Evolutionary conservation across 2,888 invertebrate species (phyloP), one percentile per base, ranked within the genome.

Genomic region (Apoda limacodes): DNA sequence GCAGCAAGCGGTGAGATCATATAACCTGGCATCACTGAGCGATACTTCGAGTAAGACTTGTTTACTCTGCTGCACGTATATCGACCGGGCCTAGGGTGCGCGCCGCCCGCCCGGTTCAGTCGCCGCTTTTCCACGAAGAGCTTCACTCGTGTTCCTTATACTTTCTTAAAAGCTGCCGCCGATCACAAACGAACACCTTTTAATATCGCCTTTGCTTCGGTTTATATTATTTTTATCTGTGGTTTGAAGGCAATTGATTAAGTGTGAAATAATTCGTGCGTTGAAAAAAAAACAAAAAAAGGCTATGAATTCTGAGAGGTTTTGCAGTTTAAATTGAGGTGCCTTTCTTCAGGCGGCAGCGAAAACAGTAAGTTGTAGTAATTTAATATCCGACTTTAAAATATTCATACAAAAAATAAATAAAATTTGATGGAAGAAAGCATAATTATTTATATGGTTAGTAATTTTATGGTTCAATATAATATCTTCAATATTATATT

Each of bases 11-110:
- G 32, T 35, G 40, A 35, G 28, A 34, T 35, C 34, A 48, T n/a
- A n/a, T n/a, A 46, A 40, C 52, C 57, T 65, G 67, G 72, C 63
- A 72, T 69, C 64, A 63, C 52, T 48, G 59, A 49, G 48, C 53
- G 54, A 45, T 48, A 48, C 17, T 60, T 51, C 59, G 61, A 58
- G 72, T 71, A 70, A 71, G 69, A 65, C 57, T 66, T 78, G 78
- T 78, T 80, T 76, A 72, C 76, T 75, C 78, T 75, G 67, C 64
- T 70, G 62, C 71, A 71, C 68, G 63, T 80, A 78, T 80, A 80
- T 74, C 78, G 66, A 47, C 48, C 43, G 51, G 35, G 37, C 43
- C 43, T 34, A 48, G 49, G 41, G 56, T 52, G 57, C 50, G 64
- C 66, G 66, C 63, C 67, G 68, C 67, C 66, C 64, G 63, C 57